These are phyloP conservation scores for Pantherophis alleghaniensis DNA, from an alignment of 2,797 vertebrate genomes.

Conservation along the genomic window DNA sequence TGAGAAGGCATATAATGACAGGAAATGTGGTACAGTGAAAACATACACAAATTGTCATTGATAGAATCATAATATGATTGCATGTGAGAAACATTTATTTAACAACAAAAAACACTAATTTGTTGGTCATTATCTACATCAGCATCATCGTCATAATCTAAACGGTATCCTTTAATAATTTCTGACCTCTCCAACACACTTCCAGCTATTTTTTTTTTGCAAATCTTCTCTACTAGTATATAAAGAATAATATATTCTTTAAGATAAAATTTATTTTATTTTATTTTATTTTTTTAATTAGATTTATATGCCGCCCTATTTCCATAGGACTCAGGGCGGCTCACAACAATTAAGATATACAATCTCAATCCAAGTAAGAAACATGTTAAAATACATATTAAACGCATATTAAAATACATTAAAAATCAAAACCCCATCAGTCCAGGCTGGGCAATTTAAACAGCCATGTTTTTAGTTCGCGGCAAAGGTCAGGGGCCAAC, in stretches of 20 bases:
- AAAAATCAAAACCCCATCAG: too few species aligned
- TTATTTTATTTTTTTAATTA: too few species aligned
- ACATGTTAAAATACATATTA: too few species aligned
- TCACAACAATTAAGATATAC: too few species aligned
- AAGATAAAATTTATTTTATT: neutral
- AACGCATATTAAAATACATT: too few species aligned
- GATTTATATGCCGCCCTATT: too few species aligned
- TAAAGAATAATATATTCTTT: neutral
- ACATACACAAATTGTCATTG: neutral
- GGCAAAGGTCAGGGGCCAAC: too few species aligned
- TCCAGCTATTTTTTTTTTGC: neutral
- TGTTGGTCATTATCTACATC: neutral
- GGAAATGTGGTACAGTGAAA: neutral
- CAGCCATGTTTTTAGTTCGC: too few species aligned
- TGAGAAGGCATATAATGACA: neutral
- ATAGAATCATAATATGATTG: neutral
- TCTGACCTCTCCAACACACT: neutral
- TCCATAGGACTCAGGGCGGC: too few species aligned
- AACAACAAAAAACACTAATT: neutral
- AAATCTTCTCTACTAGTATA: neutral
- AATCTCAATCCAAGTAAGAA: too few species aligned
- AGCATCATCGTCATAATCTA: neutral
- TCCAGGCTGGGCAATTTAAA: too few species aligned
- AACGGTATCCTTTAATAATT: neutral
- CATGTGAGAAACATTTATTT: neutral